phyloP scores from a whole-genome alignment of 2,888 invertebrate genomes.

The Lepidonotus clava region DNA sequence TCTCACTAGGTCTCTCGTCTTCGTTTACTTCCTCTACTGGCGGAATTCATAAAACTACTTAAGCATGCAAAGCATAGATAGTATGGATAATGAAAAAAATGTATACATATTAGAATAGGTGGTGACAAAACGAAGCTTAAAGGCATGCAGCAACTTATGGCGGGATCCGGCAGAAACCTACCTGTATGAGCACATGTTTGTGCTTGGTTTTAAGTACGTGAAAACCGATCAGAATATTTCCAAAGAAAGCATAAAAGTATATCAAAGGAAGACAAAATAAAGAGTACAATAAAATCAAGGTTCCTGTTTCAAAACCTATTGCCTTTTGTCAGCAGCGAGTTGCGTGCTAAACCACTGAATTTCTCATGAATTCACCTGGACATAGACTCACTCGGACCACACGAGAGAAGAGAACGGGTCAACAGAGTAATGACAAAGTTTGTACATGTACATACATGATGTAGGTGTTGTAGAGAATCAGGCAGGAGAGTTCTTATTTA shows the following conservation, averaged over 20 bases:
- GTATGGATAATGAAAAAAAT: background rate
- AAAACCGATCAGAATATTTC: background rate
- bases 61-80: background rate
- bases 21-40: constrained; percentile 10
- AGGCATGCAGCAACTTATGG: background rate
- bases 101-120: background rate
- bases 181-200: no score
- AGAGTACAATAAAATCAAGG: background rate
- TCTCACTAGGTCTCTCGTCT: background rate
- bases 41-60: constrained; percentile 28
- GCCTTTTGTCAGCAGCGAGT: no score
- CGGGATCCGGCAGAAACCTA: no score
- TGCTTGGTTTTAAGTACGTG: no score
- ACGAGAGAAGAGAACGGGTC: no score
- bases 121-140: background rate
- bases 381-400: no score
- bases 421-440: no score
- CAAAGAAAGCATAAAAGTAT: background rate
- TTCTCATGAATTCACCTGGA: no score
- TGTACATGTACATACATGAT: no score
- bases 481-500: no score
- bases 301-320: background rate
- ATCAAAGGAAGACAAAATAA: background rate
- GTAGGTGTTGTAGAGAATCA: no score
- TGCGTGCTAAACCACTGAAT: no score